Conservation (phyloP, 2,797 vertebrate genomes). For the Neopelma chrysocephalum region DNA sequence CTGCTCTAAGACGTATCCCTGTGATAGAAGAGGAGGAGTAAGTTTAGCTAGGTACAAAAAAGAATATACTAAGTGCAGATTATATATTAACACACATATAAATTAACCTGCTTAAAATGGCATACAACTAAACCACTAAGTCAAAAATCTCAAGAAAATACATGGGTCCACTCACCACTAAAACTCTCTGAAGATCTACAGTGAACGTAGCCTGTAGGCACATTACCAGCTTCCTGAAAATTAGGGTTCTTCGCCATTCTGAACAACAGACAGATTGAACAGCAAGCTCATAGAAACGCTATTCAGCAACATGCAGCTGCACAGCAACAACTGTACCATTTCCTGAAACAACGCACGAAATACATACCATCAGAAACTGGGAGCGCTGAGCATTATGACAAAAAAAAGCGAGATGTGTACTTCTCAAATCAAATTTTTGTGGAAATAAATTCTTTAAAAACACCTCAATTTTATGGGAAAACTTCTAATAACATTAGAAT, state of each 20-base stretch:
- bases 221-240: conserved; percentile 45
- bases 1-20: rapidly evolving
- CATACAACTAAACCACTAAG: not conserved
- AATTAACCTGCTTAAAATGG: not conserved
- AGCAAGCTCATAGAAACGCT: not conserved
- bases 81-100: not conserved
- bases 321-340: conserved; percentile 33
- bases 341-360: conserved; percentile 9
- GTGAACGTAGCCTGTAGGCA: not conserved
- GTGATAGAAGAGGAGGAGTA: not conserved
- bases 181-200: conserved; percentile 45
- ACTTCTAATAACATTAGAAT: not conserved
- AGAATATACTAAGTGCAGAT: not conserved
- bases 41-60: not conserved
- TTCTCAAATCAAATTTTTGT: not conserved
- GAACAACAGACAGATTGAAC: not conserved
- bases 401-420: rapidly evolving
- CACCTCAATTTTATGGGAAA: rapidly evolving
- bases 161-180: not conserved
- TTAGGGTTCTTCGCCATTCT: conserved; percentile 65
- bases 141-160: not conserved
- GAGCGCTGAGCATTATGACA: rapidly evolving
- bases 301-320: conserved; percentile 32
- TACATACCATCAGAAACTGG: not conserved
- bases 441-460: not conserved